A percentile compares a stretch with the other conserved stretches of the same genome.
phyloP scores from a whole-genome alignment of 2,113 vertebrate species.

The Micronycteris hirsuta region DNA sequence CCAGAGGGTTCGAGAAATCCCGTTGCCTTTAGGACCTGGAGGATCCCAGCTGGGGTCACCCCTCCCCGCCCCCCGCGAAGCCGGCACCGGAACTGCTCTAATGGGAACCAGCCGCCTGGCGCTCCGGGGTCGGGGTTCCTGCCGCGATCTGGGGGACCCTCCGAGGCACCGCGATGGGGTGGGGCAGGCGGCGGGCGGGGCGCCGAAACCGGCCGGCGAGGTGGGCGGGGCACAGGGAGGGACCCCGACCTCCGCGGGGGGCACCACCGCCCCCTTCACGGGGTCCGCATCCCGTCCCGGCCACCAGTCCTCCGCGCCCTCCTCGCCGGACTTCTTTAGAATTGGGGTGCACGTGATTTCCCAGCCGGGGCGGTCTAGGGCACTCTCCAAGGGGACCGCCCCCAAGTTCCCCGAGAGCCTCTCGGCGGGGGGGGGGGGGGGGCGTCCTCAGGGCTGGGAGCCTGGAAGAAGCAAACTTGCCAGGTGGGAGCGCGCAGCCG shows the following conservation, averaged over 20 bases:
- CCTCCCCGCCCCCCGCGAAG: conserved; percentile 46
- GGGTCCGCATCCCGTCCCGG: neutral
- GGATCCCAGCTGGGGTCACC: conserved; percentile 36
- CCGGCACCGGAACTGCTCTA: neutral
- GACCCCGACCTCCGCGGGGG: neutral
- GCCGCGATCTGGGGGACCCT: neutral
- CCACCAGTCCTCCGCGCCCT: too few species aligned
- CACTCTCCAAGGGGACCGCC: neutral
- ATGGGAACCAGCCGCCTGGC: neutral
- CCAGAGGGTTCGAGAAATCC: neutral
- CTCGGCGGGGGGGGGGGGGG: neutral
- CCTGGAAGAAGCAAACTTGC: neutral
- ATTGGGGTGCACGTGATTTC: neutral
- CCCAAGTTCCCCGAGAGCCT: neutral
- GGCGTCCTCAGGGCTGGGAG: neutral
- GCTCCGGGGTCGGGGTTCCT: neutral
- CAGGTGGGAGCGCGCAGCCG: neutral
- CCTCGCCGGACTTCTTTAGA: neutral
- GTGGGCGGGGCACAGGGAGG: neutral
- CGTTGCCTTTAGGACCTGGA: conserved; percentile 68
- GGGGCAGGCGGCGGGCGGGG: accelerated
- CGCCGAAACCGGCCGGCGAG: accelerated
- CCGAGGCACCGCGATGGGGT: neutral
- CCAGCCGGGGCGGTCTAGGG: neutral
- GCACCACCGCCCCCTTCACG: accelerated